Evolutionary conservation across 1,140 invertebrate species (phyloP), one percentile per base, ranked within the genome.

Genomic region (Halesus radiatus): DNA sequence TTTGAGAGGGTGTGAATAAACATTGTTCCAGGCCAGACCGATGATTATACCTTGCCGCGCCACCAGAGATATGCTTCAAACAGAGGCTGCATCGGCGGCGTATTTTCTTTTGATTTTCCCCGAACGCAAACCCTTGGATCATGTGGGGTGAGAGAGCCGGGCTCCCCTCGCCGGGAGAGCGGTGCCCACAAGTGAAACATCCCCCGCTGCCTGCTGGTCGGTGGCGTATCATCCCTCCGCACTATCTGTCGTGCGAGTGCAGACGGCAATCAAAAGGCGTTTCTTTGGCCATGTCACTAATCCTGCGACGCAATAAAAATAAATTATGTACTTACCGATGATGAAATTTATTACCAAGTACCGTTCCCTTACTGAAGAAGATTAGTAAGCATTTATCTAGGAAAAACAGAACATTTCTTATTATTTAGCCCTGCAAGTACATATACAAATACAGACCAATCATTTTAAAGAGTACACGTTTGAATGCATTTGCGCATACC

Each of bases 21-120:
- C 78, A 74, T 54, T 66, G 56, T 64, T 66, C 54, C 37, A 54
- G 53, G 77, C 78, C 53, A 79, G 77, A 79, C 77, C 77, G 77
- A 72, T 79, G 77, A 79, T 79, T 79, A 79, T 79, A 72, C 52
- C 53, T 73, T 50, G 32, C 77, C 64, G 77, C 76, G 68, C 52
- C 66, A 79, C 62, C 62, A 32, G 64, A 64, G 29, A 52, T 29
- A 64, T 64, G 75, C 75, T 20, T 74, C 54, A 60, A 75, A 58
- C 54, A 72, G 53, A 75, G 72, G 76, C 50, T 52, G 79, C 58
- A 76, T 79, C 56, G 29, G 66, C 73, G 76, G 80, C 68, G 79
- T 83, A 80, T 83, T 83, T 83, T 83, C 82, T 83, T 83, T 83
- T 83, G 82, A 83, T 83, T 83, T 83, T 83, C 82, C 62, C 78